Conservation (phyloP, 2,888 invertebrate genomes). For the Masnerella sp. region DNA sequence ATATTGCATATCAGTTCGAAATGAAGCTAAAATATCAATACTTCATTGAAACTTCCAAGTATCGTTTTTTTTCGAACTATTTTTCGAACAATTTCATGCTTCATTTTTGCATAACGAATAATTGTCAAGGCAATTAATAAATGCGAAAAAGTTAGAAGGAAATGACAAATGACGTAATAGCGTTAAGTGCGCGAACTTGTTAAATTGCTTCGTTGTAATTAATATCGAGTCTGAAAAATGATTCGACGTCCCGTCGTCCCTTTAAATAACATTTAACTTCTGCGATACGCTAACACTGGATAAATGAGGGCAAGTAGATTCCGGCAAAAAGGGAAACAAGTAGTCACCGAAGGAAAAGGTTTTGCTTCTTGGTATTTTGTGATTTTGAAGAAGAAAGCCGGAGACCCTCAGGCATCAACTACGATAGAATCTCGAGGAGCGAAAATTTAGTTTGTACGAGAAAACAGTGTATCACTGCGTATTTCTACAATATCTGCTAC, state of each 20-base stretch:
- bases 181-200: conserved; percentile 9
- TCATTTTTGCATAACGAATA: too few relatives aligned
- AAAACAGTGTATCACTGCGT: conserved; percentile 34
- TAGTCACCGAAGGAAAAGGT: conserved; percentile 11
- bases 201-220: conserved; percentile 21
- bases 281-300: conserved; percentile 15
- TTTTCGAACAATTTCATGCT: too few relatives aligned
- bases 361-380: conserved; percentile 40
- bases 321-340: conserved; percentile 9
- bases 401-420: conserved; percentile 21
- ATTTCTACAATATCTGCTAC: conserved; percentile 22
- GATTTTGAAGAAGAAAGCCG: conserved; percentile 31
- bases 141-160: conserved; percentile 1
- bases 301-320: conserved; percentile 33
- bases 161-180: conserved; percentile 10
- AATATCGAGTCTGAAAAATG: conserved; percentile 27
- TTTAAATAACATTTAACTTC: conserved; percentile 33
- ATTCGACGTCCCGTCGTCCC: conserved; percentile 9
- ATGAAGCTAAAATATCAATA: too few relatives aligned
- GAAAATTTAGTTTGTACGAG: conserved; percentile 42
- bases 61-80: not conserved
- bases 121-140: too few relatives aligned
- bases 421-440: conserved; percentile 31
- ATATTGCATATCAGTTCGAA: too few relatives aligned
- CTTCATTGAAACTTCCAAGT: too few relatives aligned